Conservation (phyloP, 2,113 vertebrate species). For the Eulemur rufifrons region DNA sequence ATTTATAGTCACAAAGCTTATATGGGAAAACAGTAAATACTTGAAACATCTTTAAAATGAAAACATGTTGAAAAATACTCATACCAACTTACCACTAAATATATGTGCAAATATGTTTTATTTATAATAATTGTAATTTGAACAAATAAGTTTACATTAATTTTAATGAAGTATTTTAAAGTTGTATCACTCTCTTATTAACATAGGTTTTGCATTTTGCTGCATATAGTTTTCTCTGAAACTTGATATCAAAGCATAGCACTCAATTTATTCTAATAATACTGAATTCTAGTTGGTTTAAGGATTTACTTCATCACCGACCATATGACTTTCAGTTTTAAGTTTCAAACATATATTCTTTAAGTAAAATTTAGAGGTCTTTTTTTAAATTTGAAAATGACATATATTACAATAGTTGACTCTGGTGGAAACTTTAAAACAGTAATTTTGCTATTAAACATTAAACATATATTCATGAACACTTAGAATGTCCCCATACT, state of each 20-base stretch:
- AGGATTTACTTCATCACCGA: slow-evolving; percentile 12
- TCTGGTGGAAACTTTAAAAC: neutral
- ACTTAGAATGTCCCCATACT: neutral
- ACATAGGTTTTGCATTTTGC: neutral
- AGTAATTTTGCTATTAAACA: slow-evolving; percentile 35
- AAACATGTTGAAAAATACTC: slow-evolving; percentile 24
- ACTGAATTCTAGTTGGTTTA: neutral
- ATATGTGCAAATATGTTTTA: neutral
- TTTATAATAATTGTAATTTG: neutral
- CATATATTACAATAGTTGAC: neutral
- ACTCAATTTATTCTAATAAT: neutral
- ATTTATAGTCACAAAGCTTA: neutral
- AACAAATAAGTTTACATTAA: slow-evolving; percentile 18
- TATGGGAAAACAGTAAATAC: neutral
- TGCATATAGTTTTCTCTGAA: neutral
- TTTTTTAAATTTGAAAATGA: neutral
- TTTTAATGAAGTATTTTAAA: slow-evolving; percentile 32
- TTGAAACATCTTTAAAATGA: slow-evolving; percentile 13
- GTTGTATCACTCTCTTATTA: neutral
- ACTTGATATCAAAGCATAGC: neutral
- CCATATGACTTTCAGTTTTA: neutral
- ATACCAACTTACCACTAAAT: neutral
- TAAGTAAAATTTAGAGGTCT: neutral
- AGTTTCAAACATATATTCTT: neutral
- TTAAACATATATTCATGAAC: neutral